Evolutionary conservation across 2,888 invertebrate genomes (phyloP).

Genomic region (Pseudeuparius sepicola): DNA sequence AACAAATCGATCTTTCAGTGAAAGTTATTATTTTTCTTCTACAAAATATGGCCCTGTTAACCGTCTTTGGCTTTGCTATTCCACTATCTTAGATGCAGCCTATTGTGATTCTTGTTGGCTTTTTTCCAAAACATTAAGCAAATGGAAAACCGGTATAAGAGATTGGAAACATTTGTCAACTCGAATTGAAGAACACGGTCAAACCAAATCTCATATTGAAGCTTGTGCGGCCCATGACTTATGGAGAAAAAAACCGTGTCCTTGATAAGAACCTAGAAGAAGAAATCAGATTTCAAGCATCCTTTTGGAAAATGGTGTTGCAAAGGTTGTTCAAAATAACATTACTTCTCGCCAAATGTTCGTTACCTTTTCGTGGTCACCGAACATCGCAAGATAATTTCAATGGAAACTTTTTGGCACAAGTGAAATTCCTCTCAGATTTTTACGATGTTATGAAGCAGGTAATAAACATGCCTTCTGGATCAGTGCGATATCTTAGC

Average conservation of each 20-base stretch:
- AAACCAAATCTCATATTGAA: constrained; percentile 5
- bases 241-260: constrained; percentile 16
- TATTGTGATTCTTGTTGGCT: too few relatives aligned
- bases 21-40: too few relatives aligned
- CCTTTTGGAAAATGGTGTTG: constrained; percentile 21
- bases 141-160: too few relatives aligned
- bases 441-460: constrained; percentile 25
- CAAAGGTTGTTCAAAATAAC: constrained; percentile 18
- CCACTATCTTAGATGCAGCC: too few relatives aligned
- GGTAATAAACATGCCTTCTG: constrained; percentile 20
- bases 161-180: too few relatives aligned
- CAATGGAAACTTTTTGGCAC: constrained; percentile 25
- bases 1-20: too few relatives aligned
- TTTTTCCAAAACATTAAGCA: too few relatives aligned
- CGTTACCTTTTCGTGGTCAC: constrained; percentile 19
- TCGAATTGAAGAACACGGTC: constrained; percentile 6
- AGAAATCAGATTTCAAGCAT: constrained; percentile 15
- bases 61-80: too few relatives aligned
- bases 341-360: constrained; percentile 18
- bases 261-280: constrained; percentile 20
- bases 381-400: constrained; percentile 13
- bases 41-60: too few relatives aligned
- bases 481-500: constrained; percentile 15
- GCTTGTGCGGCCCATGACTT: constrained; percentile 4
- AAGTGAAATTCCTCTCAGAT: constrained; percentile 23